Conservation (phyloP, 2,888 invertebrate species). For the Aproaerema taeniolella region DNA sequence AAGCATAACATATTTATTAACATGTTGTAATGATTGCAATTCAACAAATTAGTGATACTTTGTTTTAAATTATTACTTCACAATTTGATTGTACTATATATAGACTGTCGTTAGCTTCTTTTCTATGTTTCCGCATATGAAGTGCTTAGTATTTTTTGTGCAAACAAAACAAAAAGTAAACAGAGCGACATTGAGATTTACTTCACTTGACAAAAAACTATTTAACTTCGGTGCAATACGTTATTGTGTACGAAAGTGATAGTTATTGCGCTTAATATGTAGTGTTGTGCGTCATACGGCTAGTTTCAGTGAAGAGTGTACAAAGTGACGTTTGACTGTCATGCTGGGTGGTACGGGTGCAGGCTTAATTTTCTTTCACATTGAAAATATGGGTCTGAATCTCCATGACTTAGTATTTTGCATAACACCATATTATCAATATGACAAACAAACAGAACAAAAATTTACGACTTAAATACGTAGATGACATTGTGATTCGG, state of each 20-base stretch:
- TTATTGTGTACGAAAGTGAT: slow-evolving; percentile 10
- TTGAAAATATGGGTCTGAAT: too few species aligned
- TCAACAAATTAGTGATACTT: too few species aligned
- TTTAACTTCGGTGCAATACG: slow-evolving; percentile 10
- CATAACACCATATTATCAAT: too few species aligned
- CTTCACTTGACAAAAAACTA: slow-evolving; percentile 3
- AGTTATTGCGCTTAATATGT: slow-evolving; percentile 10
- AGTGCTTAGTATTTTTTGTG: background rate
- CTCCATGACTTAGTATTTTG: too few species aligned
- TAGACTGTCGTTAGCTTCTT: too few species aligned
- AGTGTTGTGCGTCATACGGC: slow-evolving; percentile 28
- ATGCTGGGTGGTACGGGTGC: slow-evolving; percentile 74
- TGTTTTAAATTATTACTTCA: too few species aligned
- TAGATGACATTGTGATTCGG: slow-evolving; percentile 60
- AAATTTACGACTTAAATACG: slow-evolving; percentile 47
- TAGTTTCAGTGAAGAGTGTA: slow-evolving; percentile 37
- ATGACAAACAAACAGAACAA: slow-evolving; percentile 48
- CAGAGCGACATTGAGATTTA: slow-evolving; percentile 4
- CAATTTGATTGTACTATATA: too few species aligned
- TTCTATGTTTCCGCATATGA: too few species aligned
- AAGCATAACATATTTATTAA: too few species aligned
- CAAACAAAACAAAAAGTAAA: slow-evolving; percentile 8
- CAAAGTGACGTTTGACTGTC: slow-evolving; percentile 43
- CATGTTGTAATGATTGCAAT: too few species aligned
- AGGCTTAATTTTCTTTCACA: slow-evolving; percentile 54